Evolutionary conservation across 2,797 vertebrate species (phyloP), one percentile per base, ranked within the genome.

Genomic region (Catamblyrhynchus diadema): DNA sequence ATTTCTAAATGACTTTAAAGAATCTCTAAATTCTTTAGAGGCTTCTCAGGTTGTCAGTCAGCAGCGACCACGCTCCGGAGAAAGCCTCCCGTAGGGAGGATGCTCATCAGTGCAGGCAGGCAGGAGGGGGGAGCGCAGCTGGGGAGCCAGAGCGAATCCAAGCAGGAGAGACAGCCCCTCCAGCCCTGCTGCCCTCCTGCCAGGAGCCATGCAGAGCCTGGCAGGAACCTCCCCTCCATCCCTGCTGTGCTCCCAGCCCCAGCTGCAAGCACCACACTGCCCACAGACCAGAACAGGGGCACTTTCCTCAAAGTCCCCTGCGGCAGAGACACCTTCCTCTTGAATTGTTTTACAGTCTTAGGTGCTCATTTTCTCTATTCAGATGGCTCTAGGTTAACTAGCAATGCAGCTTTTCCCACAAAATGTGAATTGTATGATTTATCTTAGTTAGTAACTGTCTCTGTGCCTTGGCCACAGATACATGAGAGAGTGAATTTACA

Each of bases 1-100:
- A 50, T 78, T 65, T 86, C 78, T 81, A 8, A 81, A 94, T 71
- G 60, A 42, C 39, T 61, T 61, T 61, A 61, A 61, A 91, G 62
- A 33, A 54, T 84, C 65, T 84, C 70, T 79, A 8, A 78, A 94
- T 69, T 91, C 91, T 93, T 96, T 10, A 85, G 92, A 73, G 90
- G 66, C 47, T 87, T 91, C 81, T 86, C 81, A 69, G 74, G 78
- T 91, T 75, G 78, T 84, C 84, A 94, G 86, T 75, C 93, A 94
- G 86, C 73, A 92, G 80, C 14, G 3, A 93, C 93, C 77, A 74
- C 2, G 8, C 93, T 92, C 70, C 3, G 1, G 66, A 91, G 91
- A 84, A 93, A 81, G 80, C 67, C 80, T 91, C 92, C 92, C 44
- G 7, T 12, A n/a, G 90, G 73, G 92, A 95, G 64, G 75, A 90